A percentile compares a stretch with the other conserved stretches of the same genome.
Evolutionary conservation across 30 jellyfish, hydroid and myxozoan species (phyloP).

Genomic region (Chrysaora quinquecirrha): DNA sequence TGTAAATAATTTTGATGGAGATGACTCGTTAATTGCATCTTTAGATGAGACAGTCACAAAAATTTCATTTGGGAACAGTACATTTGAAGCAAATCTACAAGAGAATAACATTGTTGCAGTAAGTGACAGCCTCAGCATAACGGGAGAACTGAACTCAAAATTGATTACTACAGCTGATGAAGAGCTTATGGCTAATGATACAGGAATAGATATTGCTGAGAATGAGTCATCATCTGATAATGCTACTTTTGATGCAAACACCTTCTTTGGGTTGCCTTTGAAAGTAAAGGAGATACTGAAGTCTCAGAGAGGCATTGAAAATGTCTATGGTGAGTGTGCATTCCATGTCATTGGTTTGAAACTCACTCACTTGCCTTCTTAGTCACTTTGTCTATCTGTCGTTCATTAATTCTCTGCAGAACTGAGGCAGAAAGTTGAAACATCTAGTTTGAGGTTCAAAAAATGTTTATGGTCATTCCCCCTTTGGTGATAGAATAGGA

Average conservation of each 20-base stretch:
- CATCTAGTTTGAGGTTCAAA: too few species aligned
- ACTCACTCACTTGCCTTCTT: background rate
- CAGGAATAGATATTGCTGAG: background rate
- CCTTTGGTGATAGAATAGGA: too few species aligned
- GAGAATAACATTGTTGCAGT: background rate
- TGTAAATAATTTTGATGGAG: slow-evolving; percentile 7
- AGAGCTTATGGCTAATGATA: slow-evolving; percentile 20
- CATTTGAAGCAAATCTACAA: background rate
- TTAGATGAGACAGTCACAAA: background rate
- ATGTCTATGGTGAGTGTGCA: slow-evolving; percentile 73
- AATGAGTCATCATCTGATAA: background rate
- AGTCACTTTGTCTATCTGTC: background rate
- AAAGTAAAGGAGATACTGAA: slow-evolving; percentile 54
- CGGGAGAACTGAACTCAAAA: slow-evolving; percentile 35
- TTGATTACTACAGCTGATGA: slow-evolving; percentile 36
- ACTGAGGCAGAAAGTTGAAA: too few species aligned
- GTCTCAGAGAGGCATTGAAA: slow-evolving; percentile 72
- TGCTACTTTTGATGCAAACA: background rate
- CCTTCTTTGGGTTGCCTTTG: slow-evolving; percentile 83
- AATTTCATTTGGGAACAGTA: slow-evolving; percentile 2
- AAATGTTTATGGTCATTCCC: background rate
- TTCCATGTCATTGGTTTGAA: background rate
- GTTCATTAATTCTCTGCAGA: too few species aligned
- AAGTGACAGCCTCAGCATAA: slow-evolving; percentile 29
- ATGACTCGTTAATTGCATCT: slow-evolving; percentile 3